These are phyloP conservation scores for Stegostoma tigrinum DNA, from an alignment of 2,113 vertebrate genomes.

Conservation along the genomic window DNA sequence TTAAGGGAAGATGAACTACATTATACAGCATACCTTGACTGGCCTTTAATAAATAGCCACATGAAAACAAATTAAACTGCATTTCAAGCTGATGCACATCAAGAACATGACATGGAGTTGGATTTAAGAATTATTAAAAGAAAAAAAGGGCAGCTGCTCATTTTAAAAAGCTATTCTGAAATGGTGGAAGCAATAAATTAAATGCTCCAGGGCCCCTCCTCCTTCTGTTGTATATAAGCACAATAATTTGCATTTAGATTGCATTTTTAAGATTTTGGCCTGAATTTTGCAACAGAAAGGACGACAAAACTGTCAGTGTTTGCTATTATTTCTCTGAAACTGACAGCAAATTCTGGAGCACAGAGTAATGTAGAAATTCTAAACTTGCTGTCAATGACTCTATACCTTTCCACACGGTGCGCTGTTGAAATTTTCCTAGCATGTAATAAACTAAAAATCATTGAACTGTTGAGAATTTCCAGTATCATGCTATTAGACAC, in stretches of 20 bases:
- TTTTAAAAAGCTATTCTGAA: not conserved
- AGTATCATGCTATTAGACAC: too few relatives aligned
- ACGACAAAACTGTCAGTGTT: not conserved
- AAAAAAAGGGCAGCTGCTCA: not conserved
- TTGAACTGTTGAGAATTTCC: not conserved
- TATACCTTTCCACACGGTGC: too few relatives aligned
- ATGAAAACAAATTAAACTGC: not conserved
- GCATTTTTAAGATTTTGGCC: not conserved
- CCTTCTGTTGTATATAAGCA: not conserved
- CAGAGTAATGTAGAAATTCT: not conserved
- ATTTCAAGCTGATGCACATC: not conserved
- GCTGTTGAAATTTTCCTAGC: too few relatives aligned
- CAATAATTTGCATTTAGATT: not conserved
- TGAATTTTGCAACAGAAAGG: not conserved
- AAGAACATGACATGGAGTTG: not conserved
- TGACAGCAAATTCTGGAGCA: too few relatives aligned
- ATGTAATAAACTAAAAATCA: not conserved
- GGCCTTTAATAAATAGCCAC: not conserved
- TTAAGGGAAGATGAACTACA: not conserved
- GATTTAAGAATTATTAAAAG: not conserved
- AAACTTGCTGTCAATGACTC: not conserved
- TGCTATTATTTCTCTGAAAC: not conserved
- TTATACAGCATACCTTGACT: not conserved
- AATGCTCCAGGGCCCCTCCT: not conserved
- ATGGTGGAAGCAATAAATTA: not conserved